Evolutionary conservation across 2,113 vertebrate species (phyloP).

Genomic region (Maccullochella peelii): DNA sequence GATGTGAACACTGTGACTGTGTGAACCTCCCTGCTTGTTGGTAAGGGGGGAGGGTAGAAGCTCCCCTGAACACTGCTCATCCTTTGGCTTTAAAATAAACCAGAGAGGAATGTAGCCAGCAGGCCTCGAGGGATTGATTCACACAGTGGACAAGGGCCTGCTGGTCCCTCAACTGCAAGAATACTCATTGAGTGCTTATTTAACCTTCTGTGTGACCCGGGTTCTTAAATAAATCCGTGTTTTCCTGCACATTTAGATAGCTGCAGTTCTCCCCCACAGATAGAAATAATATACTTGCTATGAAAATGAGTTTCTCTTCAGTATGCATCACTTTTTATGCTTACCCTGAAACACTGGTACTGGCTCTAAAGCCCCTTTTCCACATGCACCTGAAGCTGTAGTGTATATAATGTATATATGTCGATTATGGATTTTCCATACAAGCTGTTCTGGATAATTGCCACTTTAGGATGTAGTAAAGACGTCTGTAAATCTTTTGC

Average conservation of each 20-base stretch:
- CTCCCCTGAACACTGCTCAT: constrained; percentile 67
- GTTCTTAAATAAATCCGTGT: constrained; percentile 33
- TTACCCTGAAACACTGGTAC: neutral
- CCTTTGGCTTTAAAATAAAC: constrained; percentile 82
- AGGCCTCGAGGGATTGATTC: constrained; percentile 62
- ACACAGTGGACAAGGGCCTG: constrained; percentile 59
- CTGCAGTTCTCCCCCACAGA: neutral
- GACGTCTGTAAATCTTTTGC: constrained; percentile 29
- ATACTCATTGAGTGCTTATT: constrained; percentile 35
- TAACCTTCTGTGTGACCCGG: neutral
- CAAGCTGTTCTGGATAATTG: neutral
- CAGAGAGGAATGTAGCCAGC: constrained; percentile 76
- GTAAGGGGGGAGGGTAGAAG: constrained; percentile 56
- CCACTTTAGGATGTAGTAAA: neutral
- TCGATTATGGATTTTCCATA: constrained; percentile 1
- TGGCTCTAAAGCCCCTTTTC: neutral
- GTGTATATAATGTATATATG: neutral
- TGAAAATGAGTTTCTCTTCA: neutral
- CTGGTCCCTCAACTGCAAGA: constrained; percentile 33
- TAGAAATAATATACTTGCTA: neutral
- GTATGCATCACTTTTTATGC: neutral
- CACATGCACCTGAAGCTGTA: neutral
- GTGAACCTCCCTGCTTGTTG: constrained; percentile 58
- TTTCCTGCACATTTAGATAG: neutral
- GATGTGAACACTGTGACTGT: constrained; percentile 50